A percentile compares a stretch with the other conserved stretches of the same genome.
These are phyloP conservation scores for Drosophila truncata DNA, from an alignment of 1,140 invertebrate genomes.

Conservation along the genomic window DNA sequence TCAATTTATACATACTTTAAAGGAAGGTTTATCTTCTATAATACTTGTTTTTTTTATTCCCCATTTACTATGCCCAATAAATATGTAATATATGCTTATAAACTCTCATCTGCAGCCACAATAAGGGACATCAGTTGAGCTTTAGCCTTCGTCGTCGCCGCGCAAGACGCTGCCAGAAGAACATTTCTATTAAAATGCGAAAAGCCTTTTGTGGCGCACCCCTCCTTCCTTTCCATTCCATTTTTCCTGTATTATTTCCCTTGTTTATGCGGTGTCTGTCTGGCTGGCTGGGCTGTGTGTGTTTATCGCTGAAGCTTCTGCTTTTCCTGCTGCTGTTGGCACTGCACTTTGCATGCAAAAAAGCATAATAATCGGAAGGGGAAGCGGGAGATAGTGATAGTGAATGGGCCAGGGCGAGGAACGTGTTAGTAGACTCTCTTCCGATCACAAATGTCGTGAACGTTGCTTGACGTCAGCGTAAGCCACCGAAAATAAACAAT, in stretches of 20 bases:
- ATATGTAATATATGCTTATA: conserved; percentile 4
- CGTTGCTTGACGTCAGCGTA: conserved; percentile 57
- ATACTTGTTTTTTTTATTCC: neutral
- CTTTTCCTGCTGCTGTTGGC: conserved; percentile 48
- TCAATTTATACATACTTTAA: no score
- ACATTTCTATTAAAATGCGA: conserved; percentile 83
- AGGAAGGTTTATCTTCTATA: neutral
- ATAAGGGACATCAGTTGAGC: conserved; percentile 31
- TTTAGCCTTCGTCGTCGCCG: conserved; percentile 21
- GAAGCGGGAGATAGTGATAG: conserved; percentile 3
- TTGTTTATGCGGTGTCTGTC: conserved; percentile 59
- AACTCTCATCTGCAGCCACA: neutral
- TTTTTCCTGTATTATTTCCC: conserved; percentile 15
- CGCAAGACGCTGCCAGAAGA: no score
- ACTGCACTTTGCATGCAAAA: conserved; percentile 82
- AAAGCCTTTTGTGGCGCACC: conserved; percentile 71
- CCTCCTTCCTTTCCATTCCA: neutral
- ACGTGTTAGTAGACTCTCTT: conserved; percentile 28
- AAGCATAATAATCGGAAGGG: conserved; percentile 70
- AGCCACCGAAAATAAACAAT: conserved; percentile 78
- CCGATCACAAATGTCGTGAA: conserved; percentile 52
- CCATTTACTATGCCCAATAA: neutral
- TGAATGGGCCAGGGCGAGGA: conserved; percentile 10
- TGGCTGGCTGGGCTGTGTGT: conserved; percentile 22
- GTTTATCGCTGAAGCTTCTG: conserved; percentile 61